Percentiles rank a stretch among this genome's conserved stretches.
Evolutionary conservation across 2,113 vertebrate species (phyloP).

Genomic region (Callipepla squamata): DNA sequence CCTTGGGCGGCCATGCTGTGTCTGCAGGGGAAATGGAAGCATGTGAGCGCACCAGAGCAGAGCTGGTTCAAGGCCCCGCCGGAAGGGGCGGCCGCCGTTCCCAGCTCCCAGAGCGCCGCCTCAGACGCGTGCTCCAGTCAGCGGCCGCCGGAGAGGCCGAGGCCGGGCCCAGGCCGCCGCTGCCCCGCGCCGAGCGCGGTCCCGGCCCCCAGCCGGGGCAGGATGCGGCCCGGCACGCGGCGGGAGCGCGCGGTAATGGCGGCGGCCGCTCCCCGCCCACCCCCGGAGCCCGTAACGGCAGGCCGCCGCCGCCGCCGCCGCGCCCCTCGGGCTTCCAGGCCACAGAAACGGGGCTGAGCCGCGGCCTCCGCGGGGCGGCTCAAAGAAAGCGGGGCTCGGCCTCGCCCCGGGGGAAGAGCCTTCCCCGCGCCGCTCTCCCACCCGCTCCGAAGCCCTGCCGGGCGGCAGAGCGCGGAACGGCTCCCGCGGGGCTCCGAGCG

Average conservation of each 20-base stretch:
- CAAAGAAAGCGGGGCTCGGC: accelerated
- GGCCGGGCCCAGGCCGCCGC: not conserved
- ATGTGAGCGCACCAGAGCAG: not conserved
- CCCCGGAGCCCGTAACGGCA: not conserved
- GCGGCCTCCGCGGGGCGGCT: not conserved
- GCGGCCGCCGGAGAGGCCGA: not conserved
- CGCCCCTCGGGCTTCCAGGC: not conserved
- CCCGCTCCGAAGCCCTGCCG: accelerated
- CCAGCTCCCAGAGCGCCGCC: not conserved
- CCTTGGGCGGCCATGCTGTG: conserved; percentile 83
- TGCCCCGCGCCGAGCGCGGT: not conserved
- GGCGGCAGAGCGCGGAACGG: accelerated
- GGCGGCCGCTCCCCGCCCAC: not conserved
- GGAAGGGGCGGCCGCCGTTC: not conserved
- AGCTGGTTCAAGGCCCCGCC: not conserved
- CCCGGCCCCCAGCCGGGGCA: not conserved
- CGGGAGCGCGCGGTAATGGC: conserved; percentile 11
- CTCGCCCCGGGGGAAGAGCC: accelerated
- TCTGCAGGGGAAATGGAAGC: conserved; percentile 63
- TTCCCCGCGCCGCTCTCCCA: not conserved
- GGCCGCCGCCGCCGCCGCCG: not conserved
- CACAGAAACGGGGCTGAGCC: accelerated
- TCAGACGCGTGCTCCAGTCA: not conserved
- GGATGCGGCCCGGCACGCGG: conserved; percentile 1
- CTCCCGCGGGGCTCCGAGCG: no score